Percentiles rank a stretch among this genome's conserved stretches.
Conservation (phyloP, 2,113 vertebrate genomes). For the Phyllostomus discolor region DNA sequence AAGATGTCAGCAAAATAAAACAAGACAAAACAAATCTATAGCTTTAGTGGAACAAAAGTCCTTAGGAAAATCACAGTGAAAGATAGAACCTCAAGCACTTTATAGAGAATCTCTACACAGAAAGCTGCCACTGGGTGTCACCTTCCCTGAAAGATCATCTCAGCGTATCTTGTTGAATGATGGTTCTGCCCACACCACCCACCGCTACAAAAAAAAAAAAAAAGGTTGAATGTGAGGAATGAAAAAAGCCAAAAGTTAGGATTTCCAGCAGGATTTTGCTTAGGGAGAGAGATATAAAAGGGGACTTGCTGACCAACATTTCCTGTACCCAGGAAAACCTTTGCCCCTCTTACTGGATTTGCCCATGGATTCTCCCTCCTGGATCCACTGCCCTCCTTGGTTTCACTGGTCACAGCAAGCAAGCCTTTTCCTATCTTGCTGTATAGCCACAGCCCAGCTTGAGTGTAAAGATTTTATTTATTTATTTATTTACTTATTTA, state of each 20-base stretch:
- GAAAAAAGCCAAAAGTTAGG: background rate
- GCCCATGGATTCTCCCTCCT: background rate
- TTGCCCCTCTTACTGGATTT: background rate
- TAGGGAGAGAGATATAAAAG: background rate
- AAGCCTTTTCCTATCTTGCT: background rate
- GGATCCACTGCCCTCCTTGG: background rate
- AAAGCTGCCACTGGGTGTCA: background rate
- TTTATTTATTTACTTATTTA: too few relatives aligned
- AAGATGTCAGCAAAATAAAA: background rate
- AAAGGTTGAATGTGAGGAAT: background rate
- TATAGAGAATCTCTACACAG: background rate
- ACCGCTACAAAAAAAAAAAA: too few relatives aligned
- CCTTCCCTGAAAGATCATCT: background rate
- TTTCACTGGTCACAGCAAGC: background rate
- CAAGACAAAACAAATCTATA: background rate
- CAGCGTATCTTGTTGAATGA: background rate
- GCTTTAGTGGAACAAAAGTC: background rate
- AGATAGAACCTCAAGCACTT: background rate
- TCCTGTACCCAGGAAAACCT: background rate
- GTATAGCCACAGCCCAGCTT: background rate
- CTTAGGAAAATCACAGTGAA: background rate
- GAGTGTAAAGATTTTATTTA: background rate
- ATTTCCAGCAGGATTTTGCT: background rate
- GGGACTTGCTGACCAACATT: background rate
- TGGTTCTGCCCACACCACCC: background rate